Conservation (phyloP, 2,113 vertebrate genomes). For the Talpa occidentalis region DNA sequence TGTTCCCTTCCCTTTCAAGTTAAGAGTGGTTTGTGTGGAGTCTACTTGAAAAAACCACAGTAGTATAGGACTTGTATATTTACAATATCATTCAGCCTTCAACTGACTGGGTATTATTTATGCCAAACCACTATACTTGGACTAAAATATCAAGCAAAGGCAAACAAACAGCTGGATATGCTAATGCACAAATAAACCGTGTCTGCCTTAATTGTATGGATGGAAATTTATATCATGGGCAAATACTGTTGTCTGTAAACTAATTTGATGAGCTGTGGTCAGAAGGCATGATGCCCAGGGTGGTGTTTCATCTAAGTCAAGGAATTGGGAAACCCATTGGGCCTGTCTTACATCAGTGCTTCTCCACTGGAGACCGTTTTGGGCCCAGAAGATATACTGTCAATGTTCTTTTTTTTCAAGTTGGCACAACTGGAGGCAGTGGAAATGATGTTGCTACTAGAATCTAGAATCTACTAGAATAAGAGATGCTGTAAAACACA, state of each 20-base stretch:
- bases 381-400: background rate
- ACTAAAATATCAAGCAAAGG: conserved; percentile 82
- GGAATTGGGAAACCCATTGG: background rate
- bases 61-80: conserved; percentile 77
- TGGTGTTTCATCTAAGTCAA: background rate
- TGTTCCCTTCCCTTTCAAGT: conserved; percentile 40
- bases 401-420: background rate
- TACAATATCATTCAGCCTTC: conserved; percentile 77
- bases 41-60: conserved; percentile 70
- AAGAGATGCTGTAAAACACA: background rate
- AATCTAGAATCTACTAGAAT: background rate
- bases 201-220: conserved; percentile 83
- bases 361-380: background rate
- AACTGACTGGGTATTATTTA: conserved; percentile 83
- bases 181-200: conserved; percentile 85
- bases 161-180: conserved; percentile 85
- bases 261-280: conserved; percentile 69
- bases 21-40: conserved; percentile 63
- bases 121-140: conserved; percentile 80
- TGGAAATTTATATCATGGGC: conserved; percentile 79
- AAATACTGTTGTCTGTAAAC: conserved; percentile 53
- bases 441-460: background rate
- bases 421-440: background rate
- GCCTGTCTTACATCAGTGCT: background rate
- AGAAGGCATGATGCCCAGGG: background rate